Base-by-base conservation (phyloP, 2,888 invertebrate species). In the Lathronympha strigana region DNA sequence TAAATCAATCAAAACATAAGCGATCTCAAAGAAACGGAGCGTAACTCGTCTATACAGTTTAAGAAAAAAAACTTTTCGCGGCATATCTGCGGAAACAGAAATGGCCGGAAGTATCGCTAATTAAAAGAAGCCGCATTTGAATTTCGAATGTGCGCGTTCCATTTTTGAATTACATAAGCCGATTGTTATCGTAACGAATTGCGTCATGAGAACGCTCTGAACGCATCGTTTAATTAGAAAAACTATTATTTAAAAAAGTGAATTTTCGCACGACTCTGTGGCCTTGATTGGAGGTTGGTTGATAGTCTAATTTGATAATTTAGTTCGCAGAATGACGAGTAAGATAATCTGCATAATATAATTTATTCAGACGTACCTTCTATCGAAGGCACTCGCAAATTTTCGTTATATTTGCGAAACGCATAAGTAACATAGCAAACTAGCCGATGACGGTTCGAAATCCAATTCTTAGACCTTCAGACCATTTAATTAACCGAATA, bases 61-160 rank as follows among this genome's bases (percentile, higher is more conserved):
- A 43, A 43, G 43, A 19, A 43, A 19, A 11, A 28, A 11, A 28
- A 53, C n/a, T 31, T 60, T 49, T 25, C 38, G 53, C 38, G 54
- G 47, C 57, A 60, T 38, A 23, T 66, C 38, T 28, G 38, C 66
- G 66, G 60, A 54, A 61, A 62, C 54, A 53, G 66, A 54, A n/a
- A 58, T 36, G 55, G 8, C 61, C 67, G 67, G 67, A 67, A 68
- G 63, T 61, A n/a, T 40, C 33, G 23, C 31, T 61, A 69, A 69
- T 67, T 68, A 69, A 60, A 45, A 49, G 63, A 57, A 57, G 53
- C 38, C 54, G 54, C 63, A 66, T 63, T 61, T 61, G 53, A 67
- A 62, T 69, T 69, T 58, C 43, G 58, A 67, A 69, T 62, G 69
- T 40, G 53, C 61, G 63, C 66, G 68, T 68, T 68, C 69, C 64